These are phyloP conservation scores for Telenomus remus DNA, from an alignment of 1,140 invertebrate species.

Conservation along the genomic window DNA sequence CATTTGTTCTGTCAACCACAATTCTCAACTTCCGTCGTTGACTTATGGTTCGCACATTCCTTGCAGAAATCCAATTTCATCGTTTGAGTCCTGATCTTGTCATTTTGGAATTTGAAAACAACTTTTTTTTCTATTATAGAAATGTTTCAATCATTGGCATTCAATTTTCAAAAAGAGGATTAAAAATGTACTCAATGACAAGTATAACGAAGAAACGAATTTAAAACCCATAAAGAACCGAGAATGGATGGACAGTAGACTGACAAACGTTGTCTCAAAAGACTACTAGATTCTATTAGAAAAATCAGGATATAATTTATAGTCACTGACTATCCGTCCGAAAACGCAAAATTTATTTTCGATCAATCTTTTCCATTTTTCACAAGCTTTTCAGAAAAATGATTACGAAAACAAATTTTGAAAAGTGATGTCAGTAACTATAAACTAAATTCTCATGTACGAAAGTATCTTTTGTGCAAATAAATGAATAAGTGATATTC, in stretches of 20 bases:
- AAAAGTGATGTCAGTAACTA: slow-evolving; percentile 18
- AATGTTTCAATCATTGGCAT: slow-evolving; percentile 30
- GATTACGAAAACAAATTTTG: too few species aligned
- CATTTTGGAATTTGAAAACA: neutral
- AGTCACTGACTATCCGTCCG: slow-evolving; percentile 7
- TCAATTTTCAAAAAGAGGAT: slow-evolving; percentile 22
- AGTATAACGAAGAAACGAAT: slow-evolving; percentile 43
- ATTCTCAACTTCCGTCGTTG: slow-evolving; percentile 5
- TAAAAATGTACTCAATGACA: slow-evolving; percentile 31
- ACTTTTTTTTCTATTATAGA: neutral
- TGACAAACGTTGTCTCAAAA: slow-evolving; percentile 51
- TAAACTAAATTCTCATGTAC: slow-evolving; percentile 41
- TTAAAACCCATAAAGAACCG: slow-evolving; percentile 37
- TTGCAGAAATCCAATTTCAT: neutral
- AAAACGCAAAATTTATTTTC: too few species aligned
- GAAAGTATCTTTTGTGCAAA: slow-evolving; percentile 57
- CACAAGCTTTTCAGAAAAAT: too few species aligned
- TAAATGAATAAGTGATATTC: slow-evolving; percentile 56
- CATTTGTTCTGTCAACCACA: slow-evolving; percentile 62
- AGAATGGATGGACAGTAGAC: slow-evolving; percentile 45
- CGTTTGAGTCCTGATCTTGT: too few species aligned
- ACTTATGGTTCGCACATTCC: slow-evolving; percentile 4
- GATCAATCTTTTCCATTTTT: too few species aligned
- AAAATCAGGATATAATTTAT: slow-evolving; percentile 21
- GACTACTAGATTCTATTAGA: slow-evolving; percentile 51